A percentile compares a stretch with the other conserved stretches of the same genome.
phyloP scores from a whole-genome alignment of 2,888 invertebrate genomes.

The Maniola hyperantus region DNA sequence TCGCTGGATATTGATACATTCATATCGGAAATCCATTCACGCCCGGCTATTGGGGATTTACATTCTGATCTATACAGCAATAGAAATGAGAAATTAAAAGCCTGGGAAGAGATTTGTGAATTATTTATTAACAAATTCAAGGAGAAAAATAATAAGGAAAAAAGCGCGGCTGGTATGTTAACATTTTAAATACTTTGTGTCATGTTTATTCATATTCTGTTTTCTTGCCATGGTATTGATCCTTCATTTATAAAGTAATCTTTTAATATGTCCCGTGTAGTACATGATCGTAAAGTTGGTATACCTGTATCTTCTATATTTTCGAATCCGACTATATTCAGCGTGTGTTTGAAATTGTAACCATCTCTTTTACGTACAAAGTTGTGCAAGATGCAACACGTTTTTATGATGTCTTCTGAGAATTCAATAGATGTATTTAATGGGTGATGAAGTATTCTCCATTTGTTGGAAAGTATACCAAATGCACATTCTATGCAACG shows the following conservation, averaged over 20 bases:
- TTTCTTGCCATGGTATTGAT: slow-evolving; percentile 4
- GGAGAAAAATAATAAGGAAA: neutral
- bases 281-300: slow-evolving; percentile 4
- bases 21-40: slow-evolving; percentile 2
- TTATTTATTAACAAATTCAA: slow-evolving; percentile 2
- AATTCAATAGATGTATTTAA: slow-evolving; percentile 19
- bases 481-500: slow-evolving; percentile 18
- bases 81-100: slow-evolving; percentile 1
- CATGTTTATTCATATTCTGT: slow-evolving; percentile 2
- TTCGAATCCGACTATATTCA: slow-evolving; percentile 17
- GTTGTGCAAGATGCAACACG: slow-evolving; percentile 24
- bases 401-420: slow-evolving; percentile 17
- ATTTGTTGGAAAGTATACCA: slow-evolving; percentile 19
- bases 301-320: slow-evolving; percentile 8
- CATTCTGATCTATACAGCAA: neutral
- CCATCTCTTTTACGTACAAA: slow-evolving; percentile 23
- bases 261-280: neutral
- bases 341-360: slow-evolving; percentile 12
- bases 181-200: neutral
- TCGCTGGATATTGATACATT: neutral
- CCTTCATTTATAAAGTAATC: slow-evolving; percentile 2
- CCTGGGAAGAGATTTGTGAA: slow-evolving; percentile 2
- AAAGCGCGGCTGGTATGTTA: slow-evolving; percentile 1
- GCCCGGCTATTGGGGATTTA: neutral
- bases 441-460: slow-evolving; percentile 23